Evolutionary conservation across 1,140 invertebrate species (phyloP).

Genomic region (Drosophila insularis): DNA sequence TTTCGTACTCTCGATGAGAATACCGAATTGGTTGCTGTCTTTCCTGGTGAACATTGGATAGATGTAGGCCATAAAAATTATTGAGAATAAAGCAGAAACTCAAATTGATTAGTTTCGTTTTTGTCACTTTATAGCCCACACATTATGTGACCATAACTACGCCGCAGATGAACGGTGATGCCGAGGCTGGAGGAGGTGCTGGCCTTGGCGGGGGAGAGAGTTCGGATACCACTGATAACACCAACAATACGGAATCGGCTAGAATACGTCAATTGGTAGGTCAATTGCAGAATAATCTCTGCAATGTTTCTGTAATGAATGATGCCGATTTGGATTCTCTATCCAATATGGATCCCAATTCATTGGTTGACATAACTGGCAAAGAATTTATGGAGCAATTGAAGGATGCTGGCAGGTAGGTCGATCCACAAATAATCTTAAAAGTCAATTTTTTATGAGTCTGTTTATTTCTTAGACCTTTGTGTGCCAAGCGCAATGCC

Average conservation of each 20-base stretch:
- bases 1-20: slow-evolving; percentile 92
- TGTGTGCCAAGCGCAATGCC: slow-evolving; percentile 91
- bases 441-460: background rate
- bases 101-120: background rate
- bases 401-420: slow-evolving; percentile 91
- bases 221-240: slow-evolving; percentile 87
- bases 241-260: slow-evolving; percentile 84
- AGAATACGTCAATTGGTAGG: slow-evolving; percentile 87
- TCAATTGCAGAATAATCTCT: slow-evolving; percentile 89
- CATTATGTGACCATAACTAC: slow-evolving; percentile 82
- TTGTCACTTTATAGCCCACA: slow-evolving; percentile 72
- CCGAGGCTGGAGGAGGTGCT: slow-evolving; percentile 30
- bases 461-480: slow-evolving; percentile 82
- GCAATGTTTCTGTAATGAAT: slow-evolving; percentile 91
- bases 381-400: slow-evolving; percentile 91
- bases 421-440: background rate
- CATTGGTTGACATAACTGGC: slow-evolving; percentile 90
- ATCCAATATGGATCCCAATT: slow-evolving; percentile 93
- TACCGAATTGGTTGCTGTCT: slow-evolving; percentile 90
- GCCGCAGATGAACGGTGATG: slow-evolving; percentile 41
- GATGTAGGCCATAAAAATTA: slow-evolving; percentile 67
- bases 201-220: slow-evolving; percentile 85
- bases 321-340: slow-evolving; percentile 90
- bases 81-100: background rate
- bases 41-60: slow-evolving; percentile 89